Evolutionary conservation across 1,140 invertebrate species (phyloP).

Genomic region (Lucilia sericata): DNA sequence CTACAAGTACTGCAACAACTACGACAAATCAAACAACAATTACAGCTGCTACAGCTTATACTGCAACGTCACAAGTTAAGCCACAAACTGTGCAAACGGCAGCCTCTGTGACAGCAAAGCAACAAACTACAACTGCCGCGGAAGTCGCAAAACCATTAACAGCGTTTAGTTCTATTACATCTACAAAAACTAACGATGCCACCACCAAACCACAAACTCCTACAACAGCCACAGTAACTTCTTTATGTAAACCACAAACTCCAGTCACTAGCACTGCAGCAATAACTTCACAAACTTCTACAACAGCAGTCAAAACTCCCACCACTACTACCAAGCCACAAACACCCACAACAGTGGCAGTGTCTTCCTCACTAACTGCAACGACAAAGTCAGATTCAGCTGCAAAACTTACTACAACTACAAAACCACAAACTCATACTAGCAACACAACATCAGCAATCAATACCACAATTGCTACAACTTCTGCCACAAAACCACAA

Average conservation of each 20-base stretch:
- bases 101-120: not conserved
- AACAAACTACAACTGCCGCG: not conserved
- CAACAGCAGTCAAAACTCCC: not conserved
- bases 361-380: not conserved
- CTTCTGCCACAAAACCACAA: not conserved
- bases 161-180: too few relatives aligned
- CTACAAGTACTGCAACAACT: conserved; percentile 1
- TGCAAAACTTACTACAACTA: not conserved
- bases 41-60: not conserved
- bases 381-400: not conserved
- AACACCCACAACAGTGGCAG: not conserved
- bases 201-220: conserved; percentile 19
- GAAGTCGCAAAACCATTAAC: too few relatives aligned
- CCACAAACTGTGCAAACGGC: too few relatives aligned
- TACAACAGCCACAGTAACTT: not conserved
- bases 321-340: not conserved
- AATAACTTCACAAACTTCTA: not conserved
- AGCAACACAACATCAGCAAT: too few relatives aligned
- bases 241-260: too few relatives aligned
- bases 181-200: not conserved
- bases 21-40: not conserved
- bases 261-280: too few relatives aligned
- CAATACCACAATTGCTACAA: not conserved
- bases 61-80: not conserved
- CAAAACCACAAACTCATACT: not conserved